Evolutionary conservation across 2,113 vertebrate genomes (phyloP).

Genomic region (Sclerurus mexicanus): DNA sequence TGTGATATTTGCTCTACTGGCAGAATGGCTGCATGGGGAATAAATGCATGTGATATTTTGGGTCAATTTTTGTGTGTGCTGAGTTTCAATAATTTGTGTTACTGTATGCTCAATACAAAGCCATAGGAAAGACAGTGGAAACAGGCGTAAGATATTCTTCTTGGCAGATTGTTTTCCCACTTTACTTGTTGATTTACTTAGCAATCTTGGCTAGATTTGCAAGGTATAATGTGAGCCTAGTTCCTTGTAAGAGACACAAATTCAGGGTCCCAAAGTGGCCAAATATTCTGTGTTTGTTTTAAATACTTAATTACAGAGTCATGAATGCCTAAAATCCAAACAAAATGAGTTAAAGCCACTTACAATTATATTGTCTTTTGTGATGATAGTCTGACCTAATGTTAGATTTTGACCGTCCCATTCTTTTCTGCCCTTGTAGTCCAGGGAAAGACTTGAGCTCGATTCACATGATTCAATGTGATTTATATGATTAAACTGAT

Average conservation of each 20-base stretch:
- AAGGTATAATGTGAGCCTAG: background rate
- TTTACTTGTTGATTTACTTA: background rate
- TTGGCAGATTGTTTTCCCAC: background rate
- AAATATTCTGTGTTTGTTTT: background rate
- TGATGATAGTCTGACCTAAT: background rate
- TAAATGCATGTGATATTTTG: background rate
- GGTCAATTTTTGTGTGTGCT: background rate
- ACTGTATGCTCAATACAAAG: background rate
- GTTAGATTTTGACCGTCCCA: background rate
- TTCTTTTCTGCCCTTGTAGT: background rate
- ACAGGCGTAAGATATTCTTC: background rate
- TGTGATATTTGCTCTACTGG: background rate
- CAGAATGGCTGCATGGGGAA: background rate
- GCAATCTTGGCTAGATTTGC: background rate
- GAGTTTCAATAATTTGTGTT: background rate
- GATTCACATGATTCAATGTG: background rate
- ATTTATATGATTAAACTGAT: background rate
- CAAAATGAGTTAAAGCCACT: background rate
- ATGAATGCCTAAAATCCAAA: background rate
- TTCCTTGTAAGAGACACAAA: background rate
- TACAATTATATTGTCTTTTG: background rate
- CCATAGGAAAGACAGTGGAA: background rate
- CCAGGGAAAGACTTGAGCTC: background rate
- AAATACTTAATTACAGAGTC: background rate
- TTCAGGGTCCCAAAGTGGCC: background rate